Evolutionary conservation across 1,140 invertebrate species (phyloP).

Genomic region (Galendromus occidentalis): DNA sequence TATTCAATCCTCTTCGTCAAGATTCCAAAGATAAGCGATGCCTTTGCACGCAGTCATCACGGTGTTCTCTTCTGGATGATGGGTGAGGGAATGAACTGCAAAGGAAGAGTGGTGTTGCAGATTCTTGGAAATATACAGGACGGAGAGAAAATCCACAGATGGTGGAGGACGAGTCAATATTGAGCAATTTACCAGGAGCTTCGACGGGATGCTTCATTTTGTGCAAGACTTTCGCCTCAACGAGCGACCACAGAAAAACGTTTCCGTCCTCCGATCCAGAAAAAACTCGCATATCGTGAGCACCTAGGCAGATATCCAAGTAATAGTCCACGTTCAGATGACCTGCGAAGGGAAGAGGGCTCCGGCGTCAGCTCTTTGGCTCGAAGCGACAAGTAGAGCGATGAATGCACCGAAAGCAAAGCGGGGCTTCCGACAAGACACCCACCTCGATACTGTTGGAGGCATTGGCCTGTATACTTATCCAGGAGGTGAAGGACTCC

Average conservation of each 20-base stretch:
- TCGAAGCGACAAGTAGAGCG: neutral
- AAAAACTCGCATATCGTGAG: conserved; percentile 56
- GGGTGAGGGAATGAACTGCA: conserved; percentile 31
- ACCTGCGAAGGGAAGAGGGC: conserved; percentile 32
- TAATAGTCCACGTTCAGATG: conserved; percentile 55
- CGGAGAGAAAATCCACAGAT: conserved; percentile 40
- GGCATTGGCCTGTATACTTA: conserved; percentile 52
- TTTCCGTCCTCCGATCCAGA: conserved; percentile 68
- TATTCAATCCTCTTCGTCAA: neutral
- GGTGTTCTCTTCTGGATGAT: conserved; percentile 31
- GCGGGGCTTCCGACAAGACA: neutral
- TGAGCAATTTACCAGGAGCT: conserved; percentile 13
- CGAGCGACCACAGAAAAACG: conserved; percentile 69
- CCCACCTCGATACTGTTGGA: neutral
- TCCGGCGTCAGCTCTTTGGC: neutral
- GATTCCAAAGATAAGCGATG: conserved; percentile 32
- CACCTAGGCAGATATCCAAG: conserved; percentile 62
- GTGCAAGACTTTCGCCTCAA: conserved; percentile 29
- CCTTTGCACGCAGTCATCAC: conserved; percentile 32
- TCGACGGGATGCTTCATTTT: neutral
- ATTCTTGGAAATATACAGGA: conserved; percentile 35
- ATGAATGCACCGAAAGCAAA: neutral
- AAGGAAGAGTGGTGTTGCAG: neutral
- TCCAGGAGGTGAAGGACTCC: conserved; percentile 63
- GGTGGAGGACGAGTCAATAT: conserved; percentile 46